Percentiles rank a stretch among this genome's conserved stretches.
These are phyloP conservation scores for Microplitis deprimator DNA, from an alignment of 2,888 invertebrate species.

Conservation along the genomic window DNA sequence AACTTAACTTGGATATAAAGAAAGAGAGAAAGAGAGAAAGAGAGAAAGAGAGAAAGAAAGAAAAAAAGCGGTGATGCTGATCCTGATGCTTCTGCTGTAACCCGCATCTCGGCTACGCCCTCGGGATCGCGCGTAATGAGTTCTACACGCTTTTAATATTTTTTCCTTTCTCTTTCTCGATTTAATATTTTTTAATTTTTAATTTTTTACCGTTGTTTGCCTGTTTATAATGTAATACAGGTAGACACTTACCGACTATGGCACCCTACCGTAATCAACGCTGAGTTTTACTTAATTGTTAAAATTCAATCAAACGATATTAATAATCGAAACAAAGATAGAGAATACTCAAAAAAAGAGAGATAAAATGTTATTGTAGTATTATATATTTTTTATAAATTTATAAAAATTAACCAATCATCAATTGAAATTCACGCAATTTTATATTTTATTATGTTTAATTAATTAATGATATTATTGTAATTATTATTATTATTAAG, in stretches of 20 bases:
- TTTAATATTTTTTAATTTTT: constrained; percentile 39
- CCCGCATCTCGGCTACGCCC: constrained; percentile 56
- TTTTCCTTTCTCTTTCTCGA: constrained; percentile 49
- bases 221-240: constrained; percentile 53
- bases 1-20: constrained; percentile 24
- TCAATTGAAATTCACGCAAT: background rate
- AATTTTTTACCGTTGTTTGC: constrained; percentile 31
- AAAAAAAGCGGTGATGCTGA: constrained; percentile 40
- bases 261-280: background rate
- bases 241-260: constrained; percentile 28
- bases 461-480: constrained; percentile 2
- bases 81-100: constrained; percentile 45
- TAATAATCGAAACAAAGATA: background rate
- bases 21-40: constrained; percentile 8
- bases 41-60: constrained; percentile 19
- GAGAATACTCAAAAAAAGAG: background rate
- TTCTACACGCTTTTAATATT: constrained; percentile 60
- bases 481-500: background rate
- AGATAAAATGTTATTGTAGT: background rate
- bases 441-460: constrained; percentile 38
- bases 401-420: background rate
- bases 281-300: constrained; percentile 29
- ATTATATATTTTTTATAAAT: background rate
- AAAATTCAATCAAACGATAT: constrained; percentile 28
- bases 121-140: constrained; percentile 64